phyloP scores from a whole-genome alignment of 92 coral and sea anemone species.

The Galaxea fascicularis region DNA sequence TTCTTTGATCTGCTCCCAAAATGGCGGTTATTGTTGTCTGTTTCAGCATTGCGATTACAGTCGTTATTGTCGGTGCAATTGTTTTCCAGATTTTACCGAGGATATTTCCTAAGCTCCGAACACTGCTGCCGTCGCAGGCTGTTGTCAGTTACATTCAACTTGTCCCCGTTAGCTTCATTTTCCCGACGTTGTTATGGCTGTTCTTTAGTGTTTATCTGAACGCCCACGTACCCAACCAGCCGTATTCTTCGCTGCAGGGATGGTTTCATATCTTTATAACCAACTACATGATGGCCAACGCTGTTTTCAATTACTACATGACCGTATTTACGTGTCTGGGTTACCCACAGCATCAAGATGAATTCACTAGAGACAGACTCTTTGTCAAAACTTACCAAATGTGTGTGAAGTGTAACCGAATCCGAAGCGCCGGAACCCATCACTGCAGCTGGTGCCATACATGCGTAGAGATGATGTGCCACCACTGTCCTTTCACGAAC shows the following conservation, averaged over 20 bases:
- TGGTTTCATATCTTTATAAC: slow-evolving; percentile 78
- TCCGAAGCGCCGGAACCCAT: slow-evolving; percentile 90
- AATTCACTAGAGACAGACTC: slow-evolving; percentile 73
- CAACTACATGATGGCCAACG: slow-evolving; percentile 57
- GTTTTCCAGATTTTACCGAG: slow-evolving; percentile 87
- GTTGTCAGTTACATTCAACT: slow-evolving; percentile 81
- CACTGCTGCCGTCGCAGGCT: slow-evolving; percentile 75
- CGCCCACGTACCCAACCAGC: slow-evolving; percentile 81
- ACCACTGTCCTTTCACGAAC: slow-evolving; percentile 99
- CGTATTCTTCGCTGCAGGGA: slow-evolving; percentile 84
- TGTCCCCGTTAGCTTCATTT: slow-evolving; percentile 80
- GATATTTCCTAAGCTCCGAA: slow-evolving; percentile 80
- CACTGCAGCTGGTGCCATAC: slow-evolving; percentile 95
- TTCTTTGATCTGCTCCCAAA: slow-evolving; percentile 15
- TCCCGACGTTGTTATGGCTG: slow-evolving; percentile 80
- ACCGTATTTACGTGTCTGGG: slow-evolving; percentile 88
- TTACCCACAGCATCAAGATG: slow-evolving; percentile 85
- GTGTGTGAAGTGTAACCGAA: slow-evolving; percentile 82
- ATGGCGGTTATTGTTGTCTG: slow-evolving; percentile 82
- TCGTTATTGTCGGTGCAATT: slow-evolving; percentile 80
- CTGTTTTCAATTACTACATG: slow-evolving; percentile 79
- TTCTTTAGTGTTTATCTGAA: slow-evolving; percentile 82
- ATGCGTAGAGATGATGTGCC: slow-evolving; percentile 99
- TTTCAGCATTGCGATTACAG: slow-evolving; percentile 69
- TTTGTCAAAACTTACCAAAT: slow-evolving; percentile 78